A percentile compares a stretch with the other conserved stretches of the same genome.
Conservation (phyloP, 2,113 vertebrate species). For the Argyrosomus japonicus region DNA sequence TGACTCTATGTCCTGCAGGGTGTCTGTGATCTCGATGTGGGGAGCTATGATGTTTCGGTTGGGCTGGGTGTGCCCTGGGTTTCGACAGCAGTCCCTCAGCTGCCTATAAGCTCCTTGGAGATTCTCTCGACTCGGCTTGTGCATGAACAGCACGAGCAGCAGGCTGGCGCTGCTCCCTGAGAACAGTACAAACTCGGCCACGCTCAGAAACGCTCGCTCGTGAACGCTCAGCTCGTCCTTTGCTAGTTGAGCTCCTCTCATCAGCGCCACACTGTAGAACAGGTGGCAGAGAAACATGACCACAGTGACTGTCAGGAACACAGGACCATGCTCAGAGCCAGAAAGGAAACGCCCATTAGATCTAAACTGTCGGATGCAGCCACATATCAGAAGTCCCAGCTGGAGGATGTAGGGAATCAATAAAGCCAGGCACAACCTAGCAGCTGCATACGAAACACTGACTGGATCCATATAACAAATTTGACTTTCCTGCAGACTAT, state of each 20-base stretch:
- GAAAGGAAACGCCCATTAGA: conserved; percentile 60
- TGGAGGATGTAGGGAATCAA: conserved; percentile 76
- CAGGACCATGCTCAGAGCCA: conserved; percentile 17
- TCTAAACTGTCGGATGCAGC: conserved; percentile 54
- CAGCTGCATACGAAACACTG: conserved; percentile 75
- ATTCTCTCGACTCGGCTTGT: conserved; percentile 74
- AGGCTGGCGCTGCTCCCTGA: conserved; percentile 80
- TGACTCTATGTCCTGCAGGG: conserved; percentile 67
- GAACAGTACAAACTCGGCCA: conserved; percentile 85
- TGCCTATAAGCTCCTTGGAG: conserved; percentile 49
- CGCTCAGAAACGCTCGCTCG: conserved; percentile 77
- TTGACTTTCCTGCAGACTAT: not conserved
- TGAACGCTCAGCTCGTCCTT: conserved; percentile 8
- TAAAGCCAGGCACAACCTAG: conserved; percentile 84
- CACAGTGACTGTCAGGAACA: conserved; percentile 39
- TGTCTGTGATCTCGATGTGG: conserved; percentile 75
- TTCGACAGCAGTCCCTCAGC: conserved; percentile 70
- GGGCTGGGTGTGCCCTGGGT: conserved; percentile 53
- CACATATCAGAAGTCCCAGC: conserved; percentile 60
- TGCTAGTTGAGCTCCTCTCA: conserved; percentile 70
- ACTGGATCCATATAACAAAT: conserved; percentile 82
- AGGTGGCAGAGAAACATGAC: conserved; percentile 74
- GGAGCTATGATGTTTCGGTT: conserved; percentile 79
- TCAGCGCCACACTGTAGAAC: conserved; percentile 78
- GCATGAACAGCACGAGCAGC: conserved; percentile 74